These are phyloP conservation scores for Brienomyrus brachyistius DNA, from an alignment of 2,113 vertebrate genomes.

Conservation along the genomic window DNA sequence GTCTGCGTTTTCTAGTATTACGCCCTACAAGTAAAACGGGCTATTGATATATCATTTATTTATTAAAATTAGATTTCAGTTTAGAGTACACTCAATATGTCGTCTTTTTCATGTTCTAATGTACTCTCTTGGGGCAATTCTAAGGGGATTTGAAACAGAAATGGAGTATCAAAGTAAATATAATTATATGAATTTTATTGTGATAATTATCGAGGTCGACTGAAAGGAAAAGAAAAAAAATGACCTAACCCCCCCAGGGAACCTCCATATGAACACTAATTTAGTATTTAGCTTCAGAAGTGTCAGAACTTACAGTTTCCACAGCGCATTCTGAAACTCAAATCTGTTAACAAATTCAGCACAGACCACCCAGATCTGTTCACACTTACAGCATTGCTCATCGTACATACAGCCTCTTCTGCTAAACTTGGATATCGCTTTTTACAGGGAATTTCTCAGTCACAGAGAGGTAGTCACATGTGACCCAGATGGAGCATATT, in stretches of 20 bases:
- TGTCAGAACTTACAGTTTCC: background rate
- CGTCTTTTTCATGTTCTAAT: background rate
- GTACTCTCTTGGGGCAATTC: background rate
- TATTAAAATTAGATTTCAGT: background rate
- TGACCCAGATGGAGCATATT: background rate
- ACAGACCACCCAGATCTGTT: background rate
- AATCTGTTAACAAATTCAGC: slow-evolving; percentile 1
- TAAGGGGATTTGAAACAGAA: background rate
- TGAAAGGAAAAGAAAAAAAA: background rate
- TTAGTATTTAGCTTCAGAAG: background rate
- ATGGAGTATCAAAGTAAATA: background rate
- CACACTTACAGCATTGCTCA: background rate
- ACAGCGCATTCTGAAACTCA: background rate
- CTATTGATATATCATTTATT: background rate
- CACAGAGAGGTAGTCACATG: background rate
- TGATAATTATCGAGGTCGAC: background rate
- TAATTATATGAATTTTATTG: background rate
- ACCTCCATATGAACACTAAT: background rate
- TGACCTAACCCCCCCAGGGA: background rate
- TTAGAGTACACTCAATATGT: background rate
- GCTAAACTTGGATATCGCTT: background rate
- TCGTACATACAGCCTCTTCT: background rate
- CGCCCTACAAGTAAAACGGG: background rate
- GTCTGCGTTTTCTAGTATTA: background rate
- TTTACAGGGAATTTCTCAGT: background rate